Evolutionary conservation across 2,888 invertebrate genomes (phyloP).

Genomic region (Glomeris marginata): DNA sequence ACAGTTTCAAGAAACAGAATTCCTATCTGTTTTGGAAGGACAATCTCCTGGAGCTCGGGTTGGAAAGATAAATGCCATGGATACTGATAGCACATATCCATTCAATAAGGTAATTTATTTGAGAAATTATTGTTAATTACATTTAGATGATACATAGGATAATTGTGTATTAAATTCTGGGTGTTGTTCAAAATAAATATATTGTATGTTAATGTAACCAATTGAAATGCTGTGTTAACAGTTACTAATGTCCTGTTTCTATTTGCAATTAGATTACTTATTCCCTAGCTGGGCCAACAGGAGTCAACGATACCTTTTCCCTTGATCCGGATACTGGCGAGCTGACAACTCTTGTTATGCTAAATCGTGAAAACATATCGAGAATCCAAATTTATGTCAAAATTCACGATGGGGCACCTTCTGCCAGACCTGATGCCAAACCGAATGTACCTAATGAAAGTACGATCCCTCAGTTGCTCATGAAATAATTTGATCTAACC

Average conservation of each 20-base stretch:
- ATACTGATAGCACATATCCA: constrained; percentile 65
- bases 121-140: not conserved
- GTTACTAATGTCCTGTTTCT: not conserved
- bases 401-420: constrained; percentile 78
- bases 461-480: constrained; percentile 16
- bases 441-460: constrained; percentile 52
- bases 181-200: no score
- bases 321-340: constrained; percentile 76
- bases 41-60: constrained; percentile 67
- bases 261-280: constrained; percentile 44
- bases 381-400: constrained; percentile 79
- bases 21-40: constrained; percentile 71
- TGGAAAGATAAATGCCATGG: constrained; percentile 73
- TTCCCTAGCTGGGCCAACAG: constrained; percentile 41
- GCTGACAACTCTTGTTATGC: constrained; percentile 61
- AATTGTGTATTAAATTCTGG: not conserved
- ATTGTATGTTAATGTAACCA: no score
- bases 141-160: not conserved
- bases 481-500: not conserved
- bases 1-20: constrained; percentile 63
- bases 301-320: constrained; percentile 49
- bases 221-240: no score
- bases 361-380: constrained; percentile 72
- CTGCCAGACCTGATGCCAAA: constrained; percentile 43
- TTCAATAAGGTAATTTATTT: constrained; percentile 47